Evolutionary conservation across 2,113 vertebrate genomes (phyloP).

Genomic region (Lipophrys pholis): DNA sequence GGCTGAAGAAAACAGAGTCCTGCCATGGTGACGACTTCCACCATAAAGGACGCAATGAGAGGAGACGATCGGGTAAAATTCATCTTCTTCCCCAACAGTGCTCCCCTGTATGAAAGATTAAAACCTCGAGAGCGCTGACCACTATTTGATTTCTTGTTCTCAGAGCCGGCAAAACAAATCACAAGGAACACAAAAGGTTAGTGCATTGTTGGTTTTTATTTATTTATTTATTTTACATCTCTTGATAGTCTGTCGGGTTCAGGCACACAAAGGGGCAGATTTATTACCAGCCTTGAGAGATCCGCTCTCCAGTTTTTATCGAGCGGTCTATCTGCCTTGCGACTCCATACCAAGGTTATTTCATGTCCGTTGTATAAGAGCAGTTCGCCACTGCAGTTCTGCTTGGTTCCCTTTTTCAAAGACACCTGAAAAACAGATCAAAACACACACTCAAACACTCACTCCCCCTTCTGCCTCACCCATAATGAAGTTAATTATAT

Average conservation of each 20-base stretch:
- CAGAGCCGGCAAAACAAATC: constrained; percentile 89
- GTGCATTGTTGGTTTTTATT: constrained; percentile 13
- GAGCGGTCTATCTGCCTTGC: background rate
- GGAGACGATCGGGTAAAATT: constrained; percentile 90
- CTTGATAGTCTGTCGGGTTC: constrained; percentile 4
- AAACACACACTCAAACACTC: constrained; percentile 46
- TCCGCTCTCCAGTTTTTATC: background rate
- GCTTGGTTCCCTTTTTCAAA: constrained; percentile 71
- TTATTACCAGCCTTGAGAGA: constrained; percentile 21
- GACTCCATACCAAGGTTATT: constrained; percentile 23
- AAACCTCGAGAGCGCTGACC: background rate
- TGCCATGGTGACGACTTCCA: constrained; percentile 80
- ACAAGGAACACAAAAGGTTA: constrained; percentile 78
- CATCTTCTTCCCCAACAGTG: background rate
- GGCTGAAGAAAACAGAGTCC: constrained; percentile 87
- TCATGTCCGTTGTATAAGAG: constrained; percentile 16
- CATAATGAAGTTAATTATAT: constrained; percentile 80
- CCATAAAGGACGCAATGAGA: constrained; percentile 72
- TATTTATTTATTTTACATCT: background rate
- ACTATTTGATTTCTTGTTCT: constrained; percentile 19
- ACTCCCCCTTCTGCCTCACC: constrained; percentile 59
- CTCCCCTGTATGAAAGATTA: background rate
- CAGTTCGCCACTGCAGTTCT: constrained; percentile 17
- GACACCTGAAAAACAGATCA: constrained; percentile 71
- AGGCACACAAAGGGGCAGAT: constrained; percentile 9